Conservation (phyloP, 2,113 vertebrate genomes). For the Limnothrissa miodon region DNA sequence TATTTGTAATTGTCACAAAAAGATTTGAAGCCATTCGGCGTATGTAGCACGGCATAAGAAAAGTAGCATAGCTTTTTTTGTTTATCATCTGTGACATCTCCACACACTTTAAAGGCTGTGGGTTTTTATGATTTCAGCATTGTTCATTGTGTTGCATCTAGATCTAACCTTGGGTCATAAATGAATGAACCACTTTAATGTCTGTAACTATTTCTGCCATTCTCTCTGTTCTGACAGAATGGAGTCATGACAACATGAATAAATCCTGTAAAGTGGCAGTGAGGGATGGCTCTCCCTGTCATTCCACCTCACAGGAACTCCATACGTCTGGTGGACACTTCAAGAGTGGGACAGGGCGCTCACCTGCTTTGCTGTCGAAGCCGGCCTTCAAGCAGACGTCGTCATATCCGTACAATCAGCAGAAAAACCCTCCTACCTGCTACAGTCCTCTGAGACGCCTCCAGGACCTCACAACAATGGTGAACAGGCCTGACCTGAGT, state of each 20-base stretch:
- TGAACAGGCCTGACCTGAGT: conserved; percentile 67
- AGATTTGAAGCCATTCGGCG: not conserved
- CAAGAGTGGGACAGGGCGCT: conserved; percentile 73
- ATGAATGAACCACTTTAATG: not conserved
- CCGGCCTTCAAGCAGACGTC: conserved; percentile 67
- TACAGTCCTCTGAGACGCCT: conserved; percentile 85
- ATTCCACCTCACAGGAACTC: conserved; percentile 75
- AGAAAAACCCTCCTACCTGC: conserved; percentile 75
- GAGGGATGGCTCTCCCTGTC: conserved; percentile 77
- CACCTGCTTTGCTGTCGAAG: conserved; percentile 68
- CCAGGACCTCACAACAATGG: conserved; percentile 82
- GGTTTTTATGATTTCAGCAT: not conserved
- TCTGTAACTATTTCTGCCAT: conserved; percentile 32
- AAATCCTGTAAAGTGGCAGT: conserved; percentile 86
- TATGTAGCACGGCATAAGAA: not conserved
- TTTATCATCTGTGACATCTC: not conserved
- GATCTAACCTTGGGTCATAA: not conserved
- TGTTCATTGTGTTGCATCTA: not conserved
- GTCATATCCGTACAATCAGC: conserved; percentile 73
- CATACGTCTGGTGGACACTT: conserved; percentile 75
- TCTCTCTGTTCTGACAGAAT: conserved; percentile 59
- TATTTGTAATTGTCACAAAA: conserved; percentile 41
- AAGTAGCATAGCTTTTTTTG: not conserved
- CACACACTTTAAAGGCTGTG: not conserved
- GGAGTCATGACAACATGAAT: conserved; percentile 85